Base-by-base conservation (phyloP, 2,113 vertebrate species). In the Rhizomys pruinosus region DNA sequence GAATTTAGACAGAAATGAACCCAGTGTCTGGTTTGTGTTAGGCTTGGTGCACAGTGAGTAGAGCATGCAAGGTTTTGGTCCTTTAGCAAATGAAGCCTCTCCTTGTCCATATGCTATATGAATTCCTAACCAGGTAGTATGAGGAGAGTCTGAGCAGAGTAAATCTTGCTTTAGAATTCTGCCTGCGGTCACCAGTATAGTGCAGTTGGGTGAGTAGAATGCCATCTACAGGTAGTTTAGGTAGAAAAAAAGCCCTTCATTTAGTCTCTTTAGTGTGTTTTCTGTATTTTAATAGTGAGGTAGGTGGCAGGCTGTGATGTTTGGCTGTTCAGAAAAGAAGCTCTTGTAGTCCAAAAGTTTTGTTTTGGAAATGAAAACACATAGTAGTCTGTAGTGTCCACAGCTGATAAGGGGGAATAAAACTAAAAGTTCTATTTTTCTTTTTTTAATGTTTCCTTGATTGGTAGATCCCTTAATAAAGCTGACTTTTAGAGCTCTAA, bases 201-300 rank as follows among this genome's bases (percentile, higher is more conserved):
- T 39, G 64, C 39, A 44, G 39, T 15, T 66, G 27, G 80, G 80
- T 44, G 61, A 47, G 80, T 76, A 92, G 52, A 63, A 59, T 39
- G 47, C 57, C 25, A 20, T 27, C 61, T 64, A 5, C 32, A 42
- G 3, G 55, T 16, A 59, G 39, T 77, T 23, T 81, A 57, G 55
- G 6, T 61, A 77, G 85, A 15, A 61, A 84, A 76, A 84, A 47
- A 37, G 34, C n/a, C 34, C 7, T 71, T 77, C 25, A 25, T 27
- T 61, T 82, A 64, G 52, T 82, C 47, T 55, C 64, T 52, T 77
- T 68, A 84, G n/a, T 44, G 57, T 77, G 3, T 87, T 69, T 93
- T 93, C 73, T 90, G 13, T 71, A 66, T 73, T n/a, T 93, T 93
- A 68, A 32, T 76, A 32, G 64, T 61, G 29, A 95, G 80, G 20